Conservation (phyloP, 2,797 vertebrate species). For the Chelon auratus region DNA sequence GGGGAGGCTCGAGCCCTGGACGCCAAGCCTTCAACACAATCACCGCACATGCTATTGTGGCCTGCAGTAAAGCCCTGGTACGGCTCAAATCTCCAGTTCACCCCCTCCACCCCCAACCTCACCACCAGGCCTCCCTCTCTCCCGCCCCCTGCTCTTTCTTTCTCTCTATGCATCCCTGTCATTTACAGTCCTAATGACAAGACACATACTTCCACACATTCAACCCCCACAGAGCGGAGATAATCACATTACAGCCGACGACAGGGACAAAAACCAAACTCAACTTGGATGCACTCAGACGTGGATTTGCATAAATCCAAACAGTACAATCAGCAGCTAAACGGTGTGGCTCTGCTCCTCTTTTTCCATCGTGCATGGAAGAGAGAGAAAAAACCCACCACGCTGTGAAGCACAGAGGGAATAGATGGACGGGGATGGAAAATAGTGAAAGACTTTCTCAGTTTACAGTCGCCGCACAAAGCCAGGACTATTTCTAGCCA, state of each 20-base stretch:
- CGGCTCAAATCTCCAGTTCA: constrained; percentile 66
- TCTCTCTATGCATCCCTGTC: constrained; percentile 70
- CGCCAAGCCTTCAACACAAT: constrained; percentile 81
- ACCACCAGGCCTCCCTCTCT: constrained; percentile 32
- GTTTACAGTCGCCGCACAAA: constrained; percentile 77
- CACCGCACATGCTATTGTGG: constrained; percentile 84
- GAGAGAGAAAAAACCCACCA: constrained; percentile 42
- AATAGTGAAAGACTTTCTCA: constrained; percentile 71
- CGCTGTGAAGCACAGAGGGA: constrained; percentile 59
- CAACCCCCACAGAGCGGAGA: constrained; percentile 65
- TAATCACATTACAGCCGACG: constrained; percentile 70
- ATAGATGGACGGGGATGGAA: constrained; percentile 72
- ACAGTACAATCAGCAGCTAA: constrained; percentile 65
- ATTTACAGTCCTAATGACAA: constrained; percentile 81
- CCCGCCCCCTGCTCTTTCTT: constrained; percentile 43
- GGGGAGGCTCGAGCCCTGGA: constrained; percentile 67
- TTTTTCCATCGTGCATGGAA: constrained; percentile 66
- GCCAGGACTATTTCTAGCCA: constrained; percentile 76
- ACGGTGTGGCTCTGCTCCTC: constrained; percentile 45
- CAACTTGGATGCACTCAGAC: constrained; percentile 55
- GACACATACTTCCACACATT: constrained; percentile 73
- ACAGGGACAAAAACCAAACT: constrained; percentile 60
- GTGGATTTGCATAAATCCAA: constrained; percentile 72
- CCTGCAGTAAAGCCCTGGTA: constrained; percentile 76
- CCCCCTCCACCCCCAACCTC: constrained; percentile 50